Evolutionary conservation across 2,797 vertebrate species (phyloP).

Genomic region (Lophius americanus): DNA sequence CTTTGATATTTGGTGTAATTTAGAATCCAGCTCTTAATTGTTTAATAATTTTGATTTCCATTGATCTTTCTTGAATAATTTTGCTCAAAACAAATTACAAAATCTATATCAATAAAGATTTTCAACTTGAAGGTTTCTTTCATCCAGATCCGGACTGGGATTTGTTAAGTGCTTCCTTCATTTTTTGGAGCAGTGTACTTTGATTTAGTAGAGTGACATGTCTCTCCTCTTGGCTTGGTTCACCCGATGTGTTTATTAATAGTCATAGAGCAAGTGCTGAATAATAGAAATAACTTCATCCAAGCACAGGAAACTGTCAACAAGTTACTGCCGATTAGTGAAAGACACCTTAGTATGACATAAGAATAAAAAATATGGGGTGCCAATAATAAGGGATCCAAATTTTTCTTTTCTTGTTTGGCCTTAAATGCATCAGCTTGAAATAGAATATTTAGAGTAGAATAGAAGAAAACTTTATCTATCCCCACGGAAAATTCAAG

Average conservation of each 20-base stretch:
- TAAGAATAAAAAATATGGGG: constrained; percentile 28
- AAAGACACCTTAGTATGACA: constrained; percentile 17
- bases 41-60: too few species aligned
- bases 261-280: constrained; percentile 42
- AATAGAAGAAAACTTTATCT: too few species aligned
- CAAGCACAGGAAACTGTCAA: constrained; percentile 42
- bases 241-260: constrained; percentile 32
- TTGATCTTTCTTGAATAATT: too few species aligned
- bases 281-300: constrained; percentile 63
- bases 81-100: too few species aligned
- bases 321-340: constrained; percentile 41
- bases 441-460: background rate
- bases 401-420: constrained; percentile 21
- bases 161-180: too few species aligned
- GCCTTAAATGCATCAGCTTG: constrained; percentile 13
- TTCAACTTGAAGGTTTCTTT: too few species aligned
- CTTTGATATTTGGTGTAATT: too few species aligned
- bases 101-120: too few species aligned
- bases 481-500: too few species aligned
- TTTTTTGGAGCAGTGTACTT: background rate
- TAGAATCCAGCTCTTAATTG: too few species aligned
- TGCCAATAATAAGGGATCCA: constrained; percentile 13
- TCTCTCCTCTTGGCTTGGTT: constrained; percentile 22
- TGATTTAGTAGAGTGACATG: too few species aligned
- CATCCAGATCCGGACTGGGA: too few species aligned